Evolutionary conservation across 2,797 vertebrate genomes (phyloP).

Genomic region (Melanotaenia maccullochi): DNA sequence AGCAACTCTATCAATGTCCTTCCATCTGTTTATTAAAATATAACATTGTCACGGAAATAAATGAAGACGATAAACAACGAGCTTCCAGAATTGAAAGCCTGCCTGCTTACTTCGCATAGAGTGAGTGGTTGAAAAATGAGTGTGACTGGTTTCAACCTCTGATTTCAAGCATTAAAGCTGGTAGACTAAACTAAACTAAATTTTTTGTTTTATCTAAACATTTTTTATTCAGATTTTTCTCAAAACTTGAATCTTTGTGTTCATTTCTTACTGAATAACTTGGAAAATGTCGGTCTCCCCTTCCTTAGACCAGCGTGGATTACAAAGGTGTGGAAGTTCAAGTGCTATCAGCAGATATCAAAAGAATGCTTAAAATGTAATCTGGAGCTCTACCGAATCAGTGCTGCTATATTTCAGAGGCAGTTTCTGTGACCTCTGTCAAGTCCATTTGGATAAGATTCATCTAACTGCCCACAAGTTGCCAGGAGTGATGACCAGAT

Average conservation of each 20-base stretch:
- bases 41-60: too few relatives aligned
- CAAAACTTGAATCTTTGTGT: neutral
- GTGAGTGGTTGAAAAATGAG: neutral
- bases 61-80: too few relatives aligned
- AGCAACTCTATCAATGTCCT: too few relatives aligned
- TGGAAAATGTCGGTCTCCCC: neutral
- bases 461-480: neutral
- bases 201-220: neutral
- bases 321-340: constrained; percentile 11
- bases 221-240: neutral
- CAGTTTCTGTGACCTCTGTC: neutral
- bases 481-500: neutral
- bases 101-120: too few relatives aligned
- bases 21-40: too few relatives aligned
- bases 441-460: neutral
- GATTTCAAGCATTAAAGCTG: neutral
- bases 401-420: neutral
- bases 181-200: neutral
- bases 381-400: constrained; percentile 4
- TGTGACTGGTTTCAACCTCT: neutral
- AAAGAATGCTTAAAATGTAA: constrained; percentile 18
- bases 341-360: constrained; percentile 10
- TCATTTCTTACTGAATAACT: constrained; percentile 1
- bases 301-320: neutral
- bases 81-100: too few relatives aligned